Conservation (phyloP, 1,140 invertebrate species). For the Chelonus insularis region DNA sequence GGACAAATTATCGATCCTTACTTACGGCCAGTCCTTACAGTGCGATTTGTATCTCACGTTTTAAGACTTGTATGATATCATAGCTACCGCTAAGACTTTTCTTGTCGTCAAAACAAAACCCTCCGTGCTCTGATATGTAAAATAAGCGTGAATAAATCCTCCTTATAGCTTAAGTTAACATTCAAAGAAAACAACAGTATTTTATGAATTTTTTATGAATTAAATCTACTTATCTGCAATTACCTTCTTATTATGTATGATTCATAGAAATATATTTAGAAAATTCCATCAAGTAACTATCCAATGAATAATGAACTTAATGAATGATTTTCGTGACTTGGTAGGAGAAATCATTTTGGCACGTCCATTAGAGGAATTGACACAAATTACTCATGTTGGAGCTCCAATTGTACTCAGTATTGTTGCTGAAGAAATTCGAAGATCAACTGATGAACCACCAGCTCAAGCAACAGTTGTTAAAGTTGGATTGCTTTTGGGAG, state of each 20-base stretch:
- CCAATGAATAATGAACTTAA: too few relatives aligned
- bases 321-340: neutral
- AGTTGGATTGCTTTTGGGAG: constrained; percentile 77
- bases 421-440: constrained; percentile 80
- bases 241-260: constrained; percentile 1
- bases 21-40: neutral
- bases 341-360: constrained; percentile 75
- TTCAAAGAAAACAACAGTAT: neutral
- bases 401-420: constrained; percentile 80
- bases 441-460: constrained; percentile 69
- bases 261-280: neutral
- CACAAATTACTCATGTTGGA: constrained; percentile 73
- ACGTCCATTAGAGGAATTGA: constrained; percentile 74
- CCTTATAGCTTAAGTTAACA: neutral
- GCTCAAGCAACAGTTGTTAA: constrained; percentile 77
- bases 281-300: neutral
- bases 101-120: constrained; percentile 1
- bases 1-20: constrained; percentile 19
- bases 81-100: constrained; percentile 20
- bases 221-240: constrained; percentile 12
- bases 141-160: constrained; percentile 4
- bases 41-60: constrained; percentile 34
- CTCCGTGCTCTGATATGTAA: constrained; percentile 20
- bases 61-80: constrained; percentile 42
- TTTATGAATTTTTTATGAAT: constrained; percentile 11